phyloP scores from a whole-genome alignment of 2,113 vertebrate species.

The Psilopsiagon aurifrons region DNA sequence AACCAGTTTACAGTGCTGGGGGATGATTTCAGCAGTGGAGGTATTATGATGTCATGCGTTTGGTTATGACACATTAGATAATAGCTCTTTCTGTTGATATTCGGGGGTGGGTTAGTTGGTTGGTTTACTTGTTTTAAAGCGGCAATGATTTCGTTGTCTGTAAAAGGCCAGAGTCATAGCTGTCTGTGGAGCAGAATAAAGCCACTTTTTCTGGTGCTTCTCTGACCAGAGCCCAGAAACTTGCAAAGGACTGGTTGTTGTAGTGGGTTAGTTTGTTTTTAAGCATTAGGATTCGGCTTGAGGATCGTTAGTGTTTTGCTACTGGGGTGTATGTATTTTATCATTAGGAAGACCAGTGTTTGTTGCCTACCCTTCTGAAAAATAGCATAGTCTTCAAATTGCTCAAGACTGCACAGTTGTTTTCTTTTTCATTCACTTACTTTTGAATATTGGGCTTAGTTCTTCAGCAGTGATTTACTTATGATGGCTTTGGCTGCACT shows the following conservation, averaged over 20 bases:
- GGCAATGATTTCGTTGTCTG: background rate
- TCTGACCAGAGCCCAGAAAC: background rate
- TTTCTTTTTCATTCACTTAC: background rate
- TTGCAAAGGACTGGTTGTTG: background rate
- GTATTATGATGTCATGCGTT: background rate
- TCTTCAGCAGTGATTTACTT: background rate
- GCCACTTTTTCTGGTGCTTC: background rate
- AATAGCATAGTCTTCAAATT: background rate
- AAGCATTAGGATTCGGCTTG: background rate
- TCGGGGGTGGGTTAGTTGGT: background rate
- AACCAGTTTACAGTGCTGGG: background rate
- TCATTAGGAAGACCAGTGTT: background rate
- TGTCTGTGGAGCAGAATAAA: background rate
- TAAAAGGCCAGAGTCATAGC: background rate
- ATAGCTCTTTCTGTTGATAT: background rate
- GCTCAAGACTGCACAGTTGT: rapidly evolving
- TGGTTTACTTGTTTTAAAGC: background rate
- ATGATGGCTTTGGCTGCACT: background rate
- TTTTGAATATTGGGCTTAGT: background rate
- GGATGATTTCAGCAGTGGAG: background rate
- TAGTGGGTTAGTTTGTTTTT: background rate
- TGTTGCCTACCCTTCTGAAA: background rate
- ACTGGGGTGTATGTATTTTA: background rate
- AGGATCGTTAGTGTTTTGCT: background rate
- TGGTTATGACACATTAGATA: background rate